These are phyloP conservation scores for Tor tambroides DNA, from an alignment of 2,113 vertebrate genomes.

Conservation along the genomic window DNA sequence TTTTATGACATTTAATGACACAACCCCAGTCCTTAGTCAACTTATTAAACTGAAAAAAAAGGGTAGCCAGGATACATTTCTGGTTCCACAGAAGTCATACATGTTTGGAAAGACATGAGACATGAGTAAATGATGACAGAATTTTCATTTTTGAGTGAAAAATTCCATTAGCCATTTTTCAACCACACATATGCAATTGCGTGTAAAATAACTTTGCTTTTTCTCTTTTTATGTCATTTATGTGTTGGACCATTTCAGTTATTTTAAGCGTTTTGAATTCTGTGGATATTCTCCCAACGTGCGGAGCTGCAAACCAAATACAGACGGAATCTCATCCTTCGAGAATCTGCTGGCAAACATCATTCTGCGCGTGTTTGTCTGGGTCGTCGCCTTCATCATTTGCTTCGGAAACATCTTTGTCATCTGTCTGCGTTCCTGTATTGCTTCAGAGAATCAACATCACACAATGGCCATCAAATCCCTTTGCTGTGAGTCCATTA, in stretches of 20 bases:
- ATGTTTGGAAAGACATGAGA: background rate
- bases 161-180: background rate
- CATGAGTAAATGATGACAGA: background rate
- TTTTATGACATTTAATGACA: background rate
- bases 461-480: slow-evolving; percentile 73
- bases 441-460: slow-evolving; percentile 62
- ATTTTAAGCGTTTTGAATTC: slow-evolving; percentile 73
- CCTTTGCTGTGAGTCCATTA: slow-evolving; percentile 72
- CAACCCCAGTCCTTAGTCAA: too few relatives aligned
- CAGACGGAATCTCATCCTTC: slow-evolving; percentile 71
- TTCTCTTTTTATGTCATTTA: background rate
- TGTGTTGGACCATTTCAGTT: slow-evolving; percentile 53
- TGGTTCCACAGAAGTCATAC: background rate
- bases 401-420: slow-evolving; percentile 73
- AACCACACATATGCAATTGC: background rate
- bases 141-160: background rate
- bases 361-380: slow-evolving; percentile 69
- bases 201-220: background rate
- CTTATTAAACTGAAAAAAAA: too few relatives aligned
- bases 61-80: too few relatives aligned
- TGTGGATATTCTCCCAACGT: slow-evolving; percentile 72
- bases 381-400: slow-evolving; percentile 71
- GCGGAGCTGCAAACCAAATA: slow-evolving; percentile 74
- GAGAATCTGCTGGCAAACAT: slow-evolving; percentile 74
- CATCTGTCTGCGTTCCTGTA: slow-evolving; percentile 65